A percentile compares a stretch with the other conserved stretches of the same genome.
Conservation (phyloP, 2,888 invertebrate species). For the Celastrina argiolus region DNA sequence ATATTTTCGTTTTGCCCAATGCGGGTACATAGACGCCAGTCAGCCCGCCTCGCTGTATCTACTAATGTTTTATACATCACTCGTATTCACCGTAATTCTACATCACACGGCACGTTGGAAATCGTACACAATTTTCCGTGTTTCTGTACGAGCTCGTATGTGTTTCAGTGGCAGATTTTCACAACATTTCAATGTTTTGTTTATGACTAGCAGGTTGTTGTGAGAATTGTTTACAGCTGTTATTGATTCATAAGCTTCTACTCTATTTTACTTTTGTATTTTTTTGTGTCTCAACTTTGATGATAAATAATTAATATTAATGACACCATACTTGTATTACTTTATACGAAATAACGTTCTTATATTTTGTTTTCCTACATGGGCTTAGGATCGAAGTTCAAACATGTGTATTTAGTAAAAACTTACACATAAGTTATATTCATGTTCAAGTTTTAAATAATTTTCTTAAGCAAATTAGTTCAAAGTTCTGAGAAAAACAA, state of each 20-base stretch:
- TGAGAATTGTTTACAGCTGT: too few relatives aligned
- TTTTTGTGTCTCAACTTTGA: too few relatives aligned
- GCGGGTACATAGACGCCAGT: slow-evolving; percentile 67
- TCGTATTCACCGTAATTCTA: slow-evolving; percentile 42
- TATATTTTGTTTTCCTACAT: too few relatives aligned
- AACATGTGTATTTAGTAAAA: not conserved
- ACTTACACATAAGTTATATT: not conserved
- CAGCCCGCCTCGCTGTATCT: slow-evolving; percentile 64
- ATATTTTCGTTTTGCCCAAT: slow-evolving; percentile 79
- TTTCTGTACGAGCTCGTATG: not conserved
- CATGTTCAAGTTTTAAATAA: slow-evolving; percentile 30
- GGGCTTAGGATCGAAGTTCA: not conserved
- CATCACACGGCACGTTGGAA: slow-evolving; percentile 50
- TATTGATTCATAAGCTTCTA: too few relatives aligned
- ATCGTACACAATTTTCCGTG: slow-evolving; percentile 36
- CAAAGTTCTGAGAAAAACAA: slow-evolving; percentile 1
- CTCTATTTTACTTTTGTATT: too few relatives aligned
- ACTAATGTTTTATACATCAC: slow-evolving; percentile 74
- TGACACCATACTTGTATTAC: too few relatives aligned
- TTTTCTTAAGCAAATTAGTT: slow-evolving; percentile 37
- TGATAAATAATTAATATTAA: too few relatives aligned
- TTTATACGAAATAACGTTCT: too few relatives aligned
- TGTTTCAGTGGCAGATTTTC: not conserved
- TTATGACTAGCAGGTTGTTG: too few relatives aligned
- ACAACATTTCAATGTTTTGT: too few relatives aligned